A percentile compares a stretch with the other conserved stretches of the same genome.
These are phyloP conservation scores for Amphipoea lucens DNA, from an alignment of 2,888 invertebrate species.

Conservation along the genomic window DNA sequence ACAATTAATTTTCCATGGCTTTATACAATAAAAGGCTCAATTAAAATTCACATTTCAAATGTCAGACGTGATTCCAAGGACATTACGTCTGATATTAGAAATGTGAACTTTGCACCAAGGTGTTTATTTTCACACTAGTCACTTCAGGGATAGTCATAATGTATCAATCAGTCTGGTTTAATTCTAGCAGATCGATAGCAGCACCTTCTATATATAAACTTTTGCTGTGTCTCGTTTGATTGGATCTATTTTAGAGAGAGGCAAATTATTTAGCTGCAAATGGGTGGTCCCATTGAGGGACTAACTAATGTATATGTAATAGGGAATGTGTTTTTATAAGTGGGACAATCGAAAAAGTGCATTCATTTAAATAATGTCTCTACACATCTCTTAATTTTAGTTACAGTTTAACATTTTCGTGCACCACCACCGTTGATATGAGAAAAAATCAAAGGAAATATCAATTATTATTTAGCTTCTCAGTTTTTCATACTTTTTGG, in stretches of 20 bases:
- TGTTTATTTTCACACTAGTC: background rate
- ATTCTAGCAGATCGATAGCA: constrained; percentile 2
- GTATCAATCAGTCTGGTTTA: background rate
- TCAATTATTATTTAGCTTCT: background rate
- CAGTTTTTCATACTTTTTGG: background rate
- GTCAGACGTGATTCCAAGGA: background rate
- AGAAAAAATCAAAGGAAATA: background rate
- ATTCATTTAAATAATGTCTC: background rate
- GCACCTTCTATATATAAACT: background rate
- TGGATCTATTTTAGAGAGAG: background rate
- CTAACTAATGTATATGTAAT: background rate
- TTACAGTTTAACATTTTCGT: background rate
- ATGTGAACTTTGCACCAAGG: no score
- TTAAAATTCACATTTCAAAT: background rate
- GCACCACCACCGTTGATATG: no score
- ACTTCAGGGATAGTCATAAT: background rate
- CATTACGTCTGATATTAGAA: background rate
- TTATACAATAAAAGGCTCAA: background rate
- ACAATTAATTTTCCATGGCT: background rate
- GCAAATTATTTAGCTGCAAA: background rate
- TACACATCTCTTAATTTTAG: background rate
- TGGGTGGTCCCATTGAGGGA: background rate
- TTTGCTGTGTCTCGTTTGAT: background rate
- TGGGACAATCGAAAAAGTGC: background rate
- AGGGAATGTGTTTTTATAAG: background rate